phyloP scores from a whole-genome alignment of 1,140 invertebrate species.

The Polypedilum vanderplanki region DNA sequence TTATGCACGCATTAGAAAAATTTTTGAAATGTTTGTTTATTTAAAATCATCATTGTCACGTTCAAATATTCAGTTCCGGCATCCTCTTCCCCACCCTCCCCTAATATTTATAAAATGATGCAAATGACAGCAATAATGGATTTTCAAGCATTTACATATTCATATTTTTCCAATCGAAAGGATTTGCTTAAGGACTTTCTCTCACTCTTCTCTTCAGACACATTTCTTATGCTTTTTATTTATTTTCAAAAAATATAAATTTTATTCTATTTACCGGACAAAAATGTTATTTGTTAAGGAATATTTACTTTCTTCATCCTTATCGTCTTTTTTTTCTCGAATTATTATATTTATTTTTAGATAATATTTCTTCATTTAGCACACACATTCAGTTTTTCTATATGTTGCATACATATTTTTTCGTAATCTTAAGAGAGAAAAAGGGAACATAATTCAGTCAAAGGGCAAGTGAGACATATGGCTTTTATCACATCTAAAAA shows the following conservation, averaged over 20 bases:
- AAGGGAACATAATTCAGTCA: not conserved
- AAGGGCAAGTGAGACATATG: not conserved
- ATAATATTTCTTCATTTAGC: not conserved
- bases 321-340: slow-evolving; percentile 1
- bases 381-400: not conserved
- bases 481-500: not conserved
- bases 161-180: slow-evolving; percentile 2
- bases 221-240: not conserved
- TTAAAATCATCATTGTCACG: not conserved
- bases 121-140: slow-evolving; percentile 17
- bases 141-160: slow-evolving; percentile 3
- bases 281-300: slow-evolving; percentile 13
- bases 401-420: not conserved
- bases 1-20: not conserved
- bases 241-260: slow-evolving; percentile 14
- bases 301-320: not conserved
- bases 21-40: not conserved
- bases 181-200: slow-evolving; percentile 17
- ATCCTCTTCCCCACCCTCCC: not conserved
- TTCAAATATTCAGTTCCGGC: no score
- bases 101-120: not conserved
- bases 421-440: not conserved
- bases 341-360: slow-evolving; percentile 15
- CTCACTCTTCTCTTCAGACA: not conserved
- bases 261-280: not conserved